Conservation (phyloP, 2,113 vertebrate genomes). For the Eublepharis macularius region DNA sequence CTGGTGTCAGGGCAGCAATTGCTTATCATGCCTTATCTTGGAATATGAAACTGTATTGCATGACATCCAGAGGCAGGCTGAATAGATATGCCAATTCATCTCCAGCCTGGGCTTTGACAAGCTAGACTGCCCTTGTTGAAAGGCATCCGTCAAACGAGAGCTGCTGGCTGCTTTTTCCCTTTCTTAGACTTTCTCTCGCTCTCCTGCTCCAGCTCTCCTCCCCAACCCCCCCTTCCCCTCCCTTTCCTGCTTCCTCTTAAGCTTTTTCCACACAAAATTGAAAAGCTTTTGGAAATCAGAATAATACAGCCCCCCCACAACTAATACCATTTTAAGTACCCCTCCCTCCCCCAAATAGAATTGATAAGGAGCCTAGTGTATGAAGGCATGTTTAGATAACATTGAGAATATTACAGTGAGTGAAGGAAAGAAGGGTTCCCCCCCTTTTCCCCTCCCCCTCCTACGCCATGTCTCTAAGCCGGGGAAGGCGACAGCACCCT, state of each 20-base stretch:
- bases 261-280: constrained; percentile 84
- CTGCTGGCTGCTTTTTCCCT: constrained; percentile 75
- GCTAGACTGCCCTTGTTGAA: constrained; percentile 99
- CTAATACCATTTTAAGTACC: constrained; percentile 84
- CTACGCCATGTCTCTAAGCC: constrained; percentile 82
- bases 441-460: constrained; percentile 54
- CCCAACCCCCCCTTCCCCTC: constrained; percentile 62
- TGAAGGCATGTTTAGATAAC: constrained; percentile 92
- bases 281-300: constrained; percentile 83
- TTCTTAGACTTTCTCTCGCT: constrained; percentile 78
- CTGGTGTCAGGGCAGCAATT: constrained; percentile 84
- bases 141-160: constrained; percentile 93
- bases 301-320: constrained; percentile 75
- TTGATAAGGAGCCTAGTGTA: constrained; percentile 84
- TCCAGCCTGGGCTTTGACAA: constrained; percentile 92
- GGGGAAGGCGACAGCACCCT: constrained; percentile 93
- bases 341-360: constrained; percentile 66
- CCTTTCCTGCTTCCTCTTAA: constrained; percentile 74
- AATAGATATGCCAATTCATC: constrained; percentile 98
- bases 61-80: constrained; percentile 88
- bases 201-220: constrained; percentile 63
- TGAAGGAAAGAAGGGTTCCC: constrained; percentile 73
- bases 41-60: constrained; percentile 93
- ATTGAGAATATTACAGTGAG: constrained; percentile 89
- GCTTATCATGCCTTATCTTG: constrained; percentile 94